phyloP scores from a whole-genome alignment of 2,797 vertebrate genomes.

The Melanogrammus aeglefinus region DNA sequence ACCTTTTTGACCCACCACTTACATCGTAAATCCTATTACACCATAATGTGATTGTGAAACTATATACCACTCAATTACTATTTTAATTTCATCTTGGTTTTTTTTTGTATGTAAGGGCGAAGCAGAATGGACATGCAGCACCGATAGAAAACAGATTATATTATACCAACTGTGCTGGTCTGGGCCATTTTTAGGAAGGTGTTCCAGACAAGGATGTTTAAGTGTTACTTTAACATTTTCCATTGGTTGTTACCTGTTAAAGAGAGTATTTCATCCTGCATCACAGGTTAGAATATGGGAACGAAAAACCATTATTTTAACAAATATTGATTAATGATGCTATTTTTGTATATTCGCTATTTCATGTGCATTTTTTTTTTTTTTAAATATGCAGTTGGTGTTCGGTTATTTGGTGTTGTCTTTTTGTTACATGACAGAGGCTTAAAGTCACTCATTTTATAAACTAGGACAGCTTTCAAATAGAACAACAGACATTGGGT shows the following conservation, averaged over 20 bases:
- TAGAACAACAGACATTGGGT: constrained; percentile 39
- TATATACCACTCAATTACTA: background rate
- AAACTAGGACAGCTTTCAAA: constrained; percentile 38
- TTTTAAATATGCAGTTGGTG: constrained; percentile 39
- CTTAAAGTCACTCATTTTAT: constrained; percentile 33
- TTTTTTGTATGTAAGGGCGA: background rate
- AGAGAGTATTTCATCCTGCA: constrained; percentile 8
- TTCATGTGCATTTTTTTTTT: constrained; percentile 62
- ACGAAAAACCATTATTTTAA: constrained; percentile 50
- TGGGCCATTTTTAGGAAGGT: background rate
- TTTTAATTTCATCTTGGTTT: background rate
- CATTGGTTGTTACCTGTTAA: background rate
- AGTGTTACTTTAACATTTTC: background rate
- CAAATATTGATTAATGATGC: constrained; percentile 45
- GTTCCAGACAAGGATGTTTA: background rate
- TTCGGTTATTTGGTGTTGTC: constrained; percentile 23
- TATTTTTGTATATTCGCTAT: constrained; percentile 61
- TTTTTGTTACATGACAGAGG: constrained; percentile 29
- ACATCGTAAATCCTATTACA: background rate
- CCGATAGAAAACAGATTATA: background rate
- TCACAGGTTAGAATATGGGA: constrained; percentile 22
- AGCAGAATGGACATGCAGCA: background rate
- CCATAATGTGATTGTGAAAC: background rate
- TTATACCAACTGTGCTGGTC: background rate
- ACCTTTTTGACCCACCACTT: background rate